These are phyloP conservation scores for Etheostoma perlongum DNA, from an alignment of 2,797 vertebrate species.

Conservation along the genomic window DNA sequence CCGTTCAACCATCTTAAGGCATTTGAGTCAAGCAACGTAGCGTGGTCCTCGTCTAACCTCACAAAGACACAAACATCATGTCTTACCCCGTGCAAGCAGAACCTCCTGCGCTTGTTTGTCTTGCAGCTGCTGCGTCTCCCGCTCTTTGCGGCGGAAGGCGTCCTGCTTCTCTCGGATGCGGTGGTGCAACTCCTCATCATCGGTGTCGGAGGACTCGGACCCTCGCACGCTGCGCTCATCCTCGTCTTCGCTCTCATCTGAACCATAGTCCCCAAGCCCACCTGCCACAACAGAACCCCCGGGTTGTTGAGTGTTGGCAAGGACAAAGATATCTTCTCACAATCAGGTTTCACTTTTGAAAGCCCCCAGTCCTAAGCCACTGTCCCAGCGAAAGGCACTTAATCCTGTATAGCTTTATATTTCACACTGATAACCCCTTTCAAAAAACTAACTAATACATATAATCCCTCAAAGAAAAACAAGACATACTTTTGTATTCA, in stretches of 20 bases:
- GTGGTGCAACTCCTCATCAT: slow-evolving; percentile 96
- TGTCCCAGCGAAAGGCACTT: slow-evolving; percentile 52
- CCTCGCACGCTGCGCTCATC: slow-evolving; percentile 91
- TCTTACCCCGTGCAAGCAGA: slow-evolving; percentile 81
- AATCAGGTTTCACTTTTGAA: slow-evolving; percentile 57
- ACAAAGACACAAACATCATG: not conserved
- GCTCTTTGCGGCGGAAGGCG: slow-evolving; percentile 97
- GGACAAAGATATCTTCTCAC: slow-evolving; percentile 39
- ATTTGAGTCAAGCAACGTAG: not conserved
- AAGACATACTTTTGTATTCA: slow-evolving; percentile 17
- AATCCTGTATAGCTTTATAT: slow-evolving; percentile 15
- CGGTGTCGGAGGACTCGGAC: slow-evolving; percentile 98
- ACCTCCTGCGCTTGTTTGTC: slow-evolving; percentile 94
- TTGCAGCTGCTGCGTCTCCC: slow-evolving; percentile 90
- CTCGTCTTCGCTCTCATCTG: slow-evolving; percentile 96
- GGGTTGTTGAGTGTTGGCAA: slow-evolving; percentile 69
- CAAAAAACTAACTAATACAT: slow-evolving; percentile 10
- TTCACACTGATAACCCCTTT: slow-evolving; percentile 15
- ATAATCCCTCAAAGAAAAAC: not conserved
- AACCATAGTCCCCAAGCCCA: slow-evolving; percentile 98
- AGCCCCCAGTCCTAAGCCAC: slow-evolving; percentile 50
- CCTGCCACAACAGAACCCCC: slow-evolving; percentile 92
- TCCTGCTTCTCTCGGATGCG: slow-evolving; percentile 99
- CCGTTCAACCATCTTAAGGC: not conserved
- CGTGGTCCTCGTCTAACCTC: not conserved